Evolutionary conservation across 2,113 vertebrate species (phyloP), one percentile per base, ranked within the genome.

Genomic region (Tetraodon nigroviridis): DNA sequence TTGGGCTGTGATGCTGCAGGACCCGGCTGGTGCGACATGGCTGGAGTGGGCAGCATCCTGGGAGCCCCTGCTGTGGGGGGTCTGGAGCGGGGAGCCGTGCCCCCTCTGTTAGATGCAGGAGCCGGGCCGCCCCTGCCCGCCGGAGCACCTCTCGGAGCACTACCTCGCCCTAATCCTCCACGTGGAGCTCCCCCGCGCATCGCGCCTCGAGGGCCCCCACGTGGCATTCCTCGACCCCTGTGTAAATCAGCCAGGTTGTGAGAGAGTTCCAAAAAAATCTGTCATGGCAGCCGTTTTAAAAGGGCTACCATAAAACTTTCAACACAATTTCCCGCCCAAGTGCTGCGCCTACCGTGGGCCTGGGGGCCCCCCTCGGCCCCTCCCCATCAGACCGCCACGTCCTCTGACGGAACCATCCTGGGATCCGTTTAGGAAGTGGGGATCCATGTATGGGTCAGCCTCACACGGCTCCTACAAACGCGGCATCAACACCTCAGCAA

Each of bases 381-480:
- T 66, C 55, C 91, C 91, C 7, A 92, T 84, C 17, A 90, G 91
- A 7, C 92, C 93, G 8, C 94, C 93, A 32, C 95, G 91, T 0
- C 90, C 92, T 2, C 94, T 91, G 27, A 68, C 80, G 10, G 92
- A 90, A 8, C 92, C 92, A 60, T 92, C 90, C 15, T 95, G 94
- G 1, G 93, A 91, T 22, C 96, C 96, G 27, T 98, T 99, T 75
- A 99, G 81, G 76, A 95, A 98, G 41, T 93, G 92, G 40, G 94
- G 90, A 74, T 98, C 95, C 92, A 98, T 90, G 81, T 94, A 97
- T 2, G 92, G 93, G 20, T 98, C 94, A 52, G 94, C 92, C 75
- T 95, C 95, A 82, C 94, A 93, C 59, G 96, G 94, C 66, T 97
- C 96, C 89, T 90, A 54, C 8, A 37, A 1, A 53, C 51, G 27